Percentiles rank a stretch among this genome's conserved stretches.
Conservation (phyloP, 1,140 invertebrate species). For the Meloidogyne chitwoodi region DNA sequence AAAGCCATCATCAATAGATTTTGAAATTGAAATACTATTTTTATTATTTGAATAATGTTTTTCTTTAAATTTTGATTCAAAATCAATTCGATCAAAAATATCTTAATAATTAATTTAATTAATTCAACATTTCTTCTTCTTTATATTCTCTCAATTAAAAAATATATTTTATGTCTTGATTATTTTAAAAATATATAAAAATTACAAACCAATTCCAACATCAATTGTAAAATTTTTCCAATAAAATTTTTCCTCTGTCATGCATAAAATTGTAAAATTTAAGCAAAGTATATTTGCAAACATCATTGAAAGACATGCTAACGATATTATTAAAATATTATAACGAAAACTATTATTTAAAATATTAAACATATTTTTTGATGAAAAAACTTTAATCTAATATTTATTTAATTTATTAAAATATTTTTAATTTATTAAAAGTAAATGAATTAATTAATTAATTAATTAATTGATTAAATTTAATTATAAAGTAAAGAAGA, state of each 20-base stretch:
- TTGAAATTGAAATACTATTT: neutral
- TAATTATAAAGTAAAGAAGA: too few relatives aligned
- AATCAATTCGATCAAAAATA: constrained; percentile 43
- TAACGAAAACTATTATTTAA: constrained; percentile 38
- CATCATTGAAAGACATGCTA: constrained; percentile 44
- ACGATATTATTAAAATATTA: constrained; percentile 36
- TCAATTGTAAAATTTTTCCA: constrained; percentile 50
- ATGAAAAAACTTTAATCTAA: neutral
- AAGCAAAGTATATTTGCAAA: constrained; percentile 44
- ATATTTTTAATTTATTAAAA: too few relatives aligned
- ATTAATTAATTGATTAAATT: neutral
- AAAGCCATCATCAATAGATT: neutral
- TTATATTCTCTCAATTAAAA: too few relatives aligned
- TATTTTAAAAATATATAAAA: too few relatives aligned
- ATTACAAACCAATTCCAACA: constrained; percentile 36
- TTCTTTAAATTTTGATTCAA: constrained; percentile 16
- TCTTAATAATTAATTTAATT: constrained; percentile 9
- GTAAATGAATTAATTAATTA: neutral
- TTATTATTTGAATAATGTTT: neutral
- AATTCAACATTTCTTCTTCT: too few relatives aligned
- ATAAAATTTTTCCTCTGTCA: constrained; percentile 41
- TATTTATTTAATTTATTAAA: neutral
- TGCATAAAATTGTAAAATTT: constrained; percentile 46
- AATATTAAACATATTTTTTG: neutral
- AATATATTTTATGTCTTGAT: too few relatives aligned